A percentile compares a stretch with the other conserved stretches of the same genome.
Evolutionary conservation across 2,797 vertebrate species (phyloP).

Genomic region (Lacerta agilis): DNA sequence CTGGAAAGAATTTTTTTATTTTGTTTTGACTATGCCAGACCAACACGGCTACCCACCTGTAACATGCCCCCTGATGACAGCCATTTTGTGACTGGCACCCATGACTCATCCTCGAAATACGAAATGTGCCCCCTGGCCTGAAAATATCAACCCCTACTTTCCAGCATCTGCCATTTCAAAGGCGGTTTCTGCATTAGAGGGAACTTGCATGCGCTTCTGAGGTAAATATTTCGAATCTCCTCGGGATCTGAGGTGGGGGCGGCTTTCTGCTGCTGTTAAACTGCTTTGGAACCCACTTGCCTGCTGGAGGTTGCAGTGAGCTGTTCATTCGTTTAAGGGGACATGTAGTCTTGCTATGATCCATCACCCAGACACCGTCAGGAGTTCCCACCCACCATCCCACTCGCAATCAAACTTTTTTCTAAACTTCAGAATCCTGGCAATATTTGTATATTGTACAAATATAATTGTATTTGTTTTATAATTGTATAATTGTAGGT

Average conservation of each 20-base stretch:
- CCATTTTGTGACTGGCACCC: too few species aligned
- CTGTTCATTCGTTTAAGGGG: neutral
- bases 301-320: neutral
- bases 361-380: neutral
- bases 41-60: too few species aligned
- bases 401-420: neutral
- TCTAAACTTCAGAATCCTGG: too few species aligned
- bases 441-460: too few species aligned
- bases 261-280: neutral
- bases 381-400: neutral
- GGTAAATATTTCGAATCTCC: neutral
- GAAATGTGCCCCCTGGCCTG: too few species aligned
- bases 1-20: too few species aligned
- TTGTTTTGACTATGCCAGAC: too few species aligned
- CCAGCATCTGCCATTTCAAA: neutral
- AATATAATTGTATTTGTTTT: too few species aligned
- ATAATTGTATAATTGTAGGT: too few species aligned
- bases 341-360: neutral
- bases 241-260: neutral
- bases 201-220: neutral
- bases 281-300: neutral
- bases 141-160: neutral
- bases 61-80: too few species aligned
- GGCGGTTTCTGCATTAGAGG: neutral
- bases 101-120: too few species aligned